A percentile compares a stretch with the other conserved stretches of the same genome.
These are phyloP conservation scores for Pionites leucogaster DNA, from an alignment of 2,113 vertebrate genomes.

Conservation along the genomic window DNA sequence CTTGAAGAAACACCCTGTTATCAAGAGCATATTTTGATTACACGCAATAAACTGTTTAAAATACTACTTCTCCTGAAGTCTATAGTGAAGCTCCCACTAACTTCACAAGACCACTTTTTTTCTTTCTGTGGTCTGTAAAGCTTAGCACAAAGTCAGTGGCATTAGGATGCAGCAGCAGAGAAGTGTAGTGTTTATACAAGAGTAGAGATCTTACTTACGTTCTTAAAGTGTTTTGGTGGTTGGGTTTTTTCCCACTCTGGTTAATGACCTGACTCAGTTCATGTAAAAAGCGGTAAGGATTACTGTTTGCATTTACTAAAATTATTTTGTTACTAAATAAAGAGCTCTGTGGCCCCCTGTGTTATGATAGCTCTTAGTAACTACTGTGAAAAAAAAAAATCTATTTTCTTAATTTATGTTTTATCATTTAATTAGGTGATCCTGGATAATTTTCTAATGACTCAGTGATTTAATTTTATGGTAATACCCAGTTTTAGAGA, in stretches of 20 bases:
- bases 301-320: neutral
- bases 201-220: neutral
- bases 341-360: neutral
- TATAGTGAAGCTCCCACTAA: neutral
- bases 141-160: neutral
- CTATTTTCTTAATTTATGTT: neutral
- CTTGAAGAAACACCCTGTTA: neutral
- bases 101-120: neutral
- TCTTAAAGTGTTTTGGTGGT: neutral
- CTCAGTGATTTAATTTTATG: neutral
- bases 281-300: neutral
- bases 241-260: neutral
- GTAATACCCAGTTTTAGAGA: neutral
- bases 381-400: neutral
- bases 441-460: neutral
- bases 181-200: neutral
- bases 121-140: neutral
- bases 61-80: neutral
- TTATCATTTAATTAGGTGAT: neutral
- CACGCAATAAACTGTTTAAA: neutral
- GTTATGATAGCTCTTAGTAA: neutral
- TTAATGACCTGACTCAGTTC: neutral
- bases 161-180: neutral
- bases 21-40: neutral
- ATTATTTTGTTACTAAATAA: neutral